Conservation (phyloP, 2,797 vertebrate genomes). For the Enteromius afrohamiltoni region DNA sequence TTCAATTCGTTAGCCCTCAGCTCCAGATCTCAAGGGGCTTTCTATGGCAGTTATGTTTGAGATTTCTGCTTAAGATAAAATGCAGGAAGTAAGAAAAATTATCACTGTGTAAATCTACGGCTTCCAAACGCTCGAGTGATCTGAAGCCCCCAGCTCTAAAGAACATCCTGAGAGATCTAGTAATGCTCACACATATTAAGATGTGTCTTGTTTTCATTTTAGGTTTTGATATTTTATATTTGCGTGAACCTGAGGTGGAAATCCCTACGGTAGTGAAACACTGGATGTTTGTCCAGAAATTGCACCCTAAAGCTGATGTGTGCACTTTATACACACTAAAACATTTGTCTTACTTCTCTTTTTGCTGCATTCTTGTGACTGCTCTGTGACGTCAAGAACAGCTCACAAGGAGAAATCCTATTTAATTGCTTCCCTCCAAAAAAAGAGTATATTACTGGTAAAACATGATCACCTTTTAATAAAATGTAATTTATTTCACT, state of each 20-base stretch:
- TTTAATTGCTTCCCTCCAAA: neutral
- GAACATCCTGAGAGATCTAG: neutral
- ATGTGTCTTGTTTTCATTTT: neutral
- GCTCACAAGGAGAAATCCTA: neutral
- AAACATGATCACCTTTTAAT: no score
- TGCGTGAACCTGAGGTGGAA: neutral
- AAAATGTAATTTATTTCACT: neutral
- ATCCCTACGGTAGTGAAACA: neutral
- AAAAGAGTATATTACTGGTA: no score
- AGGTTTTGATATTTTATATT: neutral
- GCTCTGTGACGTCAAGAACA: neutral
- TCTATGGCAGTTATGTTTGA: neutral
- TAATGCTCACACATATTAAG: neutral
- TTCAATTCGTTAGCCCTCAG: neutral
- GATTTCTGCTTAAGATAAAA: neutral
- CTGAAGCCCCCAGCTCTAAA: neutral
- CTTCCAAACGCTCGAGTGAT: neutral
- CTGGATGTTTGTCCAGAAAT: no score
- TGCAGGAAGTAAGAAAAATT: neutral
- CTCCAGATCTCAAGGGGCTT: neutral
- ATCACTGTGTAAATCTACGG: neutral
- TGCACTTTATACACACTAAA: neutral
- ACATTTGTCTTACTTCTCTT: neutral
- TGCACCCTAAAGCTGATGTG: slow-evolving; percentile 1
- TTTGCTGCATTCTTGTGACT: neutral